A percentile compares a stretch with the other conserved stretches of the same genome.
Conservation (phyloP, 2,797 vertebrate species). For the Spea hammondii region DNA sequence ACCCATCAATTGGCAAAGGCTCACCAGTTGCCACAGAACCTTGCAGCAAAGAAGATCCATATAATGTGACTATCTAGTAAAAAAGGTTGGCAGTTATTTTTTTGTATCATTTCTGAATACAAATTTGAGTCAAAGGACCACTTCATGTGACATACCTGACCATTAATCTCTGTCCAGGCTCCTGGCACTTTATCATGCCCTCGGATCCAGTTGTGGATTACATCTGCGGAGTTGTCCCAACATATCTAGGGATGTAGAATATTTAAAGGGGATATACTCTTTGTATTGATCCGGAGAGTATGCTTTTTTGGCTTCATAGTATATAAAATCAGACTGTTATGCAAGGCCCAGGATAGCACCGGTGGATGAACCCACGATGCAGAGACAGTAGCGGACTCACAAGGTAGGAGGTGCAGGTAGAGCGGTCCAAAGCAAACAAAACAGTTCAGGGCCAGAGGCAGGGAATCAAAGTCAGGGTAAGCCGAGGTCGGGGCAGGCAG, state of each 20-base stretch:
- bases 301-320: too few species aligned
- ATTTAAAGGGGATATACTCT: not conserved
- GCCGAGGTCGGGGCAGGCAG: too few species aligned
- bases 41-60: conserved; percentile 81
- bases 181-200: conserved; percentile 97
- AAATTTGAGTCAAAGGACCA: not conserved
- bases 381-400: too few species aligned
- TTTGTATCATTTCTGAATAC: not conserved
- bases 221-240: conserved; percentile 80
- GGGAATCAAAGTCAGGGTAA: too few species aligned
- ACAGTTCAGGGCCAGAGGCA: too few species aligned
- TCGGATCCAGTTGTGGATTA: conserved; percentile 93
- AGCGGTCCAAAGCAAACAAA: too few species aligned
- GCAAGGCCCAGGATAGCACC: too few species aligned
- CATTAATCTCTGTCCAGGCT: conserved; percentile 82
- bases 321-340: too few species aligned
- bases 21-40: conserved; percentile 75
- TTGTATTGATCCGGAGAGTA: too few species aligned
- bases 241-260: conserved; percentile 71
- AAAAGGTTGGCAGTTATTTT: conserved; percentile 5
- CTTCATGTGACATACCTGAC: conserved; percentile 73
- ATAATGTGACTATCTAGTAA: conserved; percentile 82
- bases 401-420: too few species aligned
- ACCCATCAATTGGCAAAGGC: conserved; percentile 78
- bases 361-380: too few species aligned